phyloP scores from a whole-genome alignment of 2,113 vertebrate species.

The Macaca mulatta region DNA sequence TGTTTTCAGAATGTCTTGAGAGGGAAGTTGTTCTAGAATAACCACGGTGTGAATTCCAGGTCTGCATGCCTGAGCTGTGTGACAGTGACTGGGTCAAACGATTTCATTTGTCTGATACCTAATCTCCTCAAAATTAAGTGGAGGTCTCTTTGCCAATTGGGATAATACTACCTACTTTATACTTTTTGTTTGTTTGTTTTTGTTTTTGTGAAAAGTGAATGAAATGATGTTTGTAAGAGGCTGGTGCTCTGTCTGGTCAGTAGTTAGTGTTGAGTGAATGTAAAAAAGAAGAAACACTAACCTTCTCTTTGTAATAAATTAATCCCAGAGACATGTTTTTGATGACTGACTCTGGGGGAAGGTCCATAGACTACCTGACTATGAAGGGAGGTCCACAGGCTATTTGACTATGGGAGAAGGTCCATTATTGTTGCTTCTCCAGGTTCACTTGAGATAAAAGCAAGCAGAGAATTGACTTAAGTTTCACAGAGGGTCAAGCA shows the following conservation, averaged over 20 bases:
- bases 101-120: neutral
- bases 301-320: neutral
- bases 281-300: neutral
- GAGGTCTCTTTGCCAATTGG: neutral
- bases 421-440: neutral
- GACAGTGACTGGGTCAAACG: neutral
- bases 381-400: no score
- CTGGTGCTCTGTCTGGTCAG: neutral
- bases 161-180: neutral
- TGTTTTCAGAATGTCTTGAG: neutral
- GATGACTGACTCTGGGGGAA: neutral
- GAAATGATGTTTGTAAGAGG: neutral
- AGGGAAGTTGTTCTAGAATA: neutral
- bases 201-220: neutral
- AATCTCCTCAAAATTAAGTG: neutral
- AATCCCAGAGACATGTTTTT: neutral
- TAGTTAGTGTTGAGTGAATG: neutral
- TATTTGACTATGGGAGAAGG: neutral
- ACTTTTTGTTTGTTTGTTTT: neutral
- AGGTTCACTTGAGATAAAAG: constrained; percentile 3
- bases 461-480: neutral
- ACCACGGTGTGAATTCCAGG: neutral
- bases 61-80: neutral
- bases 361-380: neutral
- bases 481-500: neutral